A percentile compares a stretch with the other conserved stretches of the same genome.
Evolutionary conservation across 1,140 invertebrate genomes (phyloP).

Genomic region (Drosophila arawakana): DNA sequence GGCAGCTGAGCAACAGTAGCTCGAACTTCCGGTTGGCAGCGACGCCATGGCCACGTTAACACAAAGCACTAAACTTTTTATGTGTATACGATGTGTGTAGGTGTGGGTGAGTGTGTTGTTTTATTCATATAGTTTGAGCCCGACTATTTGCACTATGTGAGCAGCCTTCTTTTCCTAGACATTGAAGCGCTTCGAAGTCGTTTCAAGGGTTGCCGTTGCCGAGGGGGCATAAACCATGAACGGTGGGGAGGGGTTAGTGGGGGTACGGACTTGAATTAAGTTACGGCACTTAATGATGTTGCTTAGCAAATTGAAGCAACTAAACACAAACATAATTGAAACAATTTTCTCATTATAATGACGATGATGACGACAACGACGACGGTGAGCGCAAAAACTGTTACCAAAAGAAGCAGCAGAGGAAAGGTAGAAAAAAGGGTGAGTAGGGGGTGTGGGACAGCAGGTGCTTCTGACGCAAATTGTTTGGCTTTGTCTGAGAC

Average conservation of each 20-base stretch:
- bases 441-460: conserved; percentile 4
- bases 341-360: conserved; percentile 83
- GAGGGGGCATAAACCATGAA: neutral
- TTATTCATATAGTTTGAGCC: conserved; percentile 67
- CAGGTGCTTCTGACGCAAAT: conserved; percentile 76
- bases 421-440: conserved; percentile 1
- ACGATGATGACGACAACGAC: conserved; percentile 45
- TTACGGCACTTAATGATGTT: conserved; percentile 80
- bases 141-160: conserved; percentile 52
- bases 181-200: conserved; percentile 8
- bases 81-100: conserved; percentile 54
- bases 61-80: conserved; percentile 61
- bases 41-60: conserved; percentile 62
- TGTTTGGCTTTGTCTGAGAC: conserved; percentile 67
- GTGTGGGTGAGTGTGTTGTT: conserved; percentile 52
- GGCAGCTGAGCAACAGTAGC: conserved; percentile 26
- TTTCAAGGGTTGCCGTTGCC: conserved; percentile 56
- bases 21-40: conserved; percentile 57
- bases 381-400: conserved; percentile 31
- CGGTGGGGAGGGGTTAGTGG: conserved; percentile 1
- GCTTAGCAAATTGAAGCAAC: conserved; percentile 83
- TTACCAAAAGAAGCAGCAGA: conserved; percentile 31
- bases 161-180: conserved; percentile 19
- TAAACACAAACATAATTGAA: conserved; percentile 83
- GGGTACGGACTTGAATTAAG: conserved; percentile 45